A percentile compares a stretch with the other conserved stretches of the same genome.
Evolutionary conservation across 2,113 vertebrate species (phyloP).

Genomic region (Picathartes gymnocephalus): DNA sequence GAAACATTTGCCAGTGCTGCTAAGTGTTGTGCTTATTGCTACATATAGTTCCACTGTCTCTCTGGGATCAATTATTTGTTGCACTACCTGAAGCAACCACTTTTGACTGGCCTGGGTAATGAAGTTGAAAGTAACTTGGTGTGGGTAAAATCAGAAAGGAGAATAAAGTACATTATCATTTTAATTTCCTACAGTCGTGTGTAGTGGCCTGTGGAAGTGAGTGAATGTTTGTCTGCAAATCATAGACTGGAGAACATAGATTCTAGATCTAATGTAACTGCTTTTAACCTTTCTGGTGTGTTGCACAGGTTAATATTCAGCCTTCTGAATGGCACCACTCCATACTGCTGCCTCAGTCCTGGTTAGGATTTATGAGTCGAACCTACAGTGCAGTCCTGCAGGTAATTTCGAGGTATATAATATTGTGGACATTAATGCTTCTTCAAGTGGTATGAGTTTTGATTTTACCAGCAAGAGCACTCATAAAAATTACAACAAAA

Average conservation of each 20-base stretch:
- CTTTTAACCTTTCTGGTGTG: not conserved
- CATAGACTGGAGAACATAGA: not conserved
- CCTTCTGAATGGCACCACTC: constrained; percentile 93
- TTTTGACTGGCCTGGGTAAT: not conserved
- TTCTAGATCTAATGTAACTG: not conserved
- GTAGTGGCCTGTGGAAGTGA: not conserved
- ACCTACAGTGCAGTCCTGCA: constrained; percentile 86
- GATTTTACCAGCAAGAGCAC: not conserved
- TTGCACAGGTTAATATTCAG: constrained; percentile 89
- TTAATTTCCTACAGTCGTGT: not conserved
- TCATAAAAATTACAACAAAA: not conserved
- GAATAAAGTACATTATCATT: not conserved
- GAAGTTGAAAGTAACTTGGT: not conserved
- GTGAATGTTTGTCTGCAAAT: not conserved
- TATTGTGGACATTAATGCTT: not conserved
- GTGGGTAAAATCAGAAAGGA: not conserved
- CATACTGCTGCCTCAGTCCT: constrained; percentile 87
- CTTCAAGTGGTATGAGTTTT: not conserved
- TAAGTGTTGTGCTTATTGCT: not conserved
- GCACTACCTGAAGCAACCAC: not conserved
- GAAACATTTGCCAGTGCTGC: not conserved
- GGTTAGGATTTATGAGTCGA: constrained; percentile 88
- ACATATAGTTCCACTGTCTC: not conserved
- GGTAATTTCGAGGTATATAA: constrained; percentile 66
- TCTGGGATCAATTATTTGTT: not conserved